phyloP scores from a whole-genome alignment of 2,888 invertebrate genomes.

The Acanthosepion esculentum region DNA sequence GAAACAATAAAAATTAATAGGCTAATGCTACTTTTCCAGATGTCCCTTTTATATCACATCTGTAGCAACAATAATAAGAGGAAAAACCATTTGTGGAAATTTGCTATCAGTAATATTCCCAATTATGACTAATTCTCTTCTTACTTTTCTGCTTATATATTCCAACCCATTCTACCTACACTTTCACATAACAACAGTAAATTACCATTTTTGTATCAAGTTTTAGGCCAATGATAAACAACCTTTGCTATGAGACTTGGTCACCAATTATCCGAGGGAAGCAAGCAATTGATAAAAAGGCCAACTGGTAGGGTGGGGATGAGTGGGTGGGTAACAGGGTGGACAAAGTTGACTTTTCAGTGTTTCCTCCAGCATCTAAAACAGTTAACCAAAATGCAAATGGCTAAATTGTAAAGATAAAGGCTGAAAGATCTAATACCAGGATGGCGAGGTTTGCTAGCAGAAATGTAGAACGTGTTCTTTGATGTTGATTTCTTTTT shows the following conservation, averaged over 20 bases:
- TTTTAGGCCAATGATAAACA: not conserved
- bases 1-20: too few relatives aligned
- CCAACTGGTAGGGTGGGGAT: not conserved
- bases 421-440: not conserved
- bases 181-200: not conserved
- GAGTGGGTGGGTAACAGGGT: not conserved
- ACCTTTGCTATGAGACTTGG: not conserved
- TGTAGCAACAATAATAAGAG: not conserved
- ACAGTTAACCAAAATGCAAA: not conserved
- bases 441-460: not conserved
- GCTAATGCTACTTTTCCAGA: too few relatives aligned
- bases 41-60: too few relatives aligned
- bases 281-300: conserved; percentile 33
- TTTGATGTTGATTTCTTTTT: too few relatives aligned
- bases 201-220: not conserved
- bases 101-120: not conserved
- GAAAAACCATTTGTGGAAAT: not conserved
- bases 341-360: not conserved
- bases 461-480: too few relatives aligned
- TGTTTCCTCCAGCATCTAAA: not conserved
- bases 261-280: not conserved
- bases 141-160: too few relatives aligned
- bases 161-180: too few relatives aligned
- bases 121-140: not conserved
- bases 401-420: not conserved